Base-by-base conservation (phyloP, 2,888 invertebrate genomes). In the Drosophila birchii region DNA sequence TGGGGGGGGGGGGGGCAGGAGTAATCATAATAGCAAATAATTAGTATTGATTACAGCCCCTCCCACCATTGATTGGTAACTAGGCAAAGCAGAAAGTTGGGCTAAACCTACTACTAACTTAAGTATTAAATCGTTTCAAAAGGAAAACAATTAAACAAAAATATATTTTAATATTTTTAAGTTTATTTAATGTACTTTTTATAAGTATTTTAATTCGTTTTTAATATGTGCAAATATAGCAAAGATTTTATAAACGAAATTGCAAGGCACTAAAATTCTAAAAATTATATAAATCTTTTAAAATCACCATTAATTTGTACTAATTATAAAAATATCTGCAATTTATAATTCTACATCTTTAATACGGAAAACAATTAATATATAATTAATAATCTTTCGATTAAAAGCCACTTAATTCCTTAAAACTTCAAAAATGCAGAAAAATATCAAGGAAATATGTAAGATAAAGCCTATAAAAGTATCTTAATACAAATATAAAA, bases 21-120 rank as follows among this genome's bases (percentile, higher is more conserved):
- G 82, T 69, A 68, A 72, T 72, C 71, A 84, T 79, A 81, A 78
- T 76, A 74, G 60, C 64, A 76, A 78, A 75, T 81, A 86, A 84
- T 84, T 81, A 81, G 76, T 83, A 84, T 86, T 83, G 84, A 83
- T 68, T 80, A 70, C 75, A 74, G 59, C 26, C 36, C 29, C 16
- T 29, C 29, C 29, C 6, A n/a, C 57, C 39, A 45, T 58, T 67
- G 51, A 47, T 54, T 68, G 41, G 26, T 34, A 32, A 34, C 36
- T 39, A 39, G 23, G 39, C 32, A 47, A 41, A 26, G 16, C 41
- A 53, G 32, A 45, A 43, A n/a, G 12, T 18, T 11, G 32, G 57
- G n/a, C 18, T 29, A 12, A 56, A 45, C 4, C 12, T 18, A 12
- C n/a, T 36, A 26, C n/a, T 34, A 26, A 3, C 6, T 18, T 29